Percentiles rank a stretch among this genome's conserved stretches.
These are phyloP conservation scores for Acanthosepion pharaonis DNA, from an alignment of 2,888 invertebrate genomes.

Conservation along the genomic window DNA sequence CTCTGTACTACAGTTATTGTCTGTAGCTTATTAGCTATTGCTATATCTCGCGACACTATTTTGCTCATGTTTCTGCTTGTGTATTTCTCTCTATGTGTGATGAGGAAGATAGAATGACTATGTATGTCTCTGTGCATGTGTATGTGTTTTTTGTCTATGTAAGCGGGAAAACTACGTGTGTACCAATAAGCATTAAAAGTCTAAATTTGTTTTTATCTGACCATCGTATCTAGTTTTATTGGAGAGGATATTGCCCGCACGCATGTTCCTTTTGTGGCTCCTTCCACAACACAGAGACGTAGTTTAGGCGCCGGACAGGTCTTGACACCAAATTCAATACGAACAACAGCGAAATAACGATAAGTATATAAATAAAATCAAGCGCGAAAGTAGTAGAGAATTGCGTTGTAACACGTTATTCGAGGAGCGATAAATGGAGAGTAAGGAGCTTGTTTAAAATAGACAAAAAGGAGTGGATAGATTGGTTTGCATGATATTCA, in stretches of 20 bases:
- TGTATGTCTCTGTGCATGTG: background rate
- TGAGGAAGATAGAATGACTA: background rate
- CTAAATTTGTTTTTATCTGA: background rate
- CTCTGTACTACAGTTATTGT: too few relatives aligned
- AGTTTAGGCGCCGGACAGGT: background rate
- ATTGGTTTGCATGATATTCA: background rate
- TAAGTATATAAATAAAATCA: background rate
- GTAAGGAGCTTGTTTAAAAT: background rate
- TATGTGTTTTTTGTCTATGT: background rate
- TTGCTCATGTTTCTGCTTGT: too few relatives aligned
- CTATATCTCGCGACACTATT: too few relatives aligned
- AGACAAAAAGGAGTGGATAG: background rate
- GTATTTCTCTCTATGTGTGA: background rate
- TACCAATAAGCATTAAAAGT: background rate
- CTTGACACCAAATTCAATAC: slow-evolving; percentile 7
- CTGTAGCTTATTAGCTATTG: too few relatives aligned
- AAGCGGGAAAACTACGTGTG: background rate
- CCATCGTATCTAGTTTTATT: background rate
- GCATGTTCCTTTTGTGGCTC: background rate
- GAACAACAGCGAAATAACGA: background rate
- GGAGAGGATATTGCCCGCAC: background rate
- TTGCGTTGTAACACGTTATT: background rate
- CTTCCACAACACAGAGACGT: background rate
- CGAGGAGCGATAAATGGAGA: background rate
- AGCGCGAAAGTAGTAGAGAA: background rate